Evolutionary conservation across 2,797 vertebrate species (phyloP), one percentile per base, ranked within the genome.

Genomic region (Ctenopoma multispine): DNA sequence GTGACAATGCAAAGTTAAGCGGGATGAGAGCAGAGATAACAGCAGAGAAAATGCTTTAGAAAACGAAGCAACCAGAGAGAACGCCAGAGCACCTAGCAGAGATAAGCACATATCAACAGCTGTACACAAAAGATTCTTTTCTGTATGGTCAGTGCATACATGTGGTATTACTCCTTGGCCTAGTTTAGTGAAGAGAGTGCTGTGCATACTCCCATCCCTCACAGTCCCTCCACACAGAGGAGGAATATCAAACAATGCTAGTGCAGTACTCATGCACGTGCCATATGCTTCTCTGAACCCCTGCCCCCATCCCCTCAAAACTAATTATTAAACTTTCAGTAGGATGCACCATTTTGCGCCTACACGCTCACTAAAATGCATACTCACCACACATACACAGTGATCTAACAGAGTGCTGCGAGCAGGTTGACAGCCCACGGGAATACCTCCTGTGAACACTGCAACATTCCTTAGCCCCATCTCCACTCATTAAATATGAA

Each of bases 401-500:
- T 77, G 81, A 86, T 84, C 70, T 66, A 79, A 78, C 29, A 15
- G 49, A 65, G 76, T 31, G 69, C 70, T 69, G 55, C 14, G 38
- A 86, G 85, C 77, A 78, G 72, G 46, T 72, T 77, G 82, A 80
- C 78, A 80, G 81, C 84, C 68, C 84, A 69, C 15, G 67, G 84
- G 84, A 89, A 77, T 70, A 80, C 75, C 77, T 86, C 70, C 76
- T 84, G 79, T 60, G 73, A 82, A 76, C 62, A 49, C 73, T 9
- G 66, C 77, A 71, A 54, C 80, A 69, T 83, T 69, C 65, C 81
- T 82, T 49, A 62, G 72, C 56, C 85, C 75, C 77, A 79, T 87
- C 87, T 90, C 69, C 85, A 71, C 77, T 91, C 89, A 91, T 91
- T 91, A 91, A 91, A 86, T 79, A 92, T 90, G 77, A 77, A 80